Evolutionary conservation across 30 jellyfish, hydroid and myxozoan genomes (phyloP), one percentile per base, ranked within the genome.

Genomic region (Chrysaora quinquecirrha): DNA sequence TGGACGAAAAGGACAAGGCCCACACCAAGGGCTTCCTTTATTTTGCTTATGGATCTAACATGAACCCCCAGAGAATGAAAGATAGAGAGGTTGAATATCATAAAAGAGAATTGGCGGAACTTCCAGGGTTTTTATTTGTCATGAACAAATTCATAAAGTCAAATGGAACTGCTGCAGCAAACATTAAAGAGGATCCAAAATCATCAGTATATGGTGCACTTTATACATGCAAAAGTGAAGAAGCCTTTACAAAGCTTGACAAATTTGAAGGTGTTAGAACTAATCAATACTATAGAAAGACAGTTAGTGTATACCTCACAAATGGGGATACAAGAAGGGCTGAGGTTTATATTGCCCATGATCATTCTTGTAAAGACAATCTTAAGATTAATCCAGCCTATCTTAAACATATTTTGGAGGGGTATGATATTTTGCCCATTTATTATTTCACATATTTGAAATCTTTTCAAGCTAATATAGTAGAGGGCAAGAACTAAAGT

Each of bases 21-120:
- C n/a, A n/a, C n/a, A n/a, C n/a, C n/a, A n/a, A n/a, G n/a, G n/a
- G n/a, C n/a, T n/a, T n/a, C n/a, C n/a, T n/a, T 81, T 91, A 91
- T 54, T 91, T 85, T 74, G 94, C 98, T 1, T 91, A 78, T 73
- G 98, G 98, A 0, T 91, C 98, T 3, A 91, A 91, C 67, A 91
- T 91, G 98, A 85, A 85, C 62, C 84, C 80, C 0, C 56, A 64
- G 1, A 81, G 98, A 56, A 91, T 91, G 96, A 22, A n/a, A 0
- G 91, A 74, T 68, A 49, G 96, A 31, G 82, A 76, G 23, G 95
- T 85, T 3, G 25, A 29, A 0, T 91, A 61, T 64, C 34, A 84
- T 4, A 31, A 65, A 27, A 68, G 96, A 25, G 84, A 79, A 32
- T 60, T 65, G 25, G 98, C 89, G 27, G 50, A 50, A 56, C 89